These are phyloP conservation scores for Camponotus vicinus DNA, from an alignment of 1,140 invertebrate species.

Conservation along the genomic window DNA sequence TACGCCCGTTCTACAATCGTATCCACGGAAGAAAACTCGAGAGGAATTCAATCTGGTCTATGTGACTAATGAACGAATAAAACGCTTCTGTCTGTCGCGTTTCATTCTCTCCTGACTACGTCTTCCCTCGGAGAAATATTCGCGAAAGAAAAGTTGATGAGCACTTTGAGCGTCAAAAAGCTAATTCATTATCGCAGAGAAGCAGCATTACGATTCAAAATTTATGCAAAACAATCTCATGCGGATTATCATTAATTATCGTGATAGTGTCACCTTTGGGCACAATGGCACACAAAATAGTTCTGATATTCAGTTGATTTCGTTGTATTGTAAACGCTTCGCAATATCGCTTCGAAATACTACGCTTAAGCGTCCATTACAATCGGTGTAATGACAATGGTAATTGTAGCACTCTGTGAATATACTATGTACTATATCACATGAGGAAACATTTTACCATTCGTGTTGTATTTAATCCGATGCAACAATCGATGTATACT, in stretches of 20 bases:
- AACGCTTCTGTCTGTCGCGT: slow-evolving; percentile 71
- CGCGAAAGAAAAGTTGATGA: slow-evolving; percentile 30
- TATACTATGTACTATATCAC: slow-evolving; percentile 25
- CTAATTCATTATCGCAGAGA: slow-evolving; percentile 25
- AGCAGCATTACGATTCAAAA: neutral
- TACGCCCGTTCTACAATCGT: slow-evolving; percentile 35
- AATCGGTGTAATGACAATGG: slow-evolving; percentile 53
- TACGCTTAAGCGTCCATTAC: slow-evolving; percentile 43
- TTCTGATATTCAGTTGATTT: slow-evolving; percentile 19
- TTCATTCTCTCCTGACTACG: neutral
- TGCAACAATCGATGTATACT: neutral
- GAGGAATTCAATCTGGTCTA: slow-evolving; percentile 80
- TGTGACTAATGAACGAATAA: slow-evolving; percentile 83
- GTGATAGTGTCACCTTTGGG: neutral
- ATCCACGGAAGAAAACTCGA: slow-evolving; percentile 59
- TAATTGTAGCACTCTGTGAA: slow-evolving; percentile 52
- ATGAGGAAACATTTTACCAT: slow-evolving; percentile 36
- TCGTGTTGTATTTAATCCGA: slow-evolving; percentile 34
- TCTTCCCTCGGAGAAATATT: slow-evolving; percentile 27
- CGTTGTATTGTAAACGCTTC: slow-evolving; percentile 34
- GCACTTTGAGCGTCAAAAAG: neutral
- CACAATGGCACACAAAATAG: neutral
- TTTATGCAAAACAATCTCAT: neutral
- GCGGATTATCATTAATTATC: slow-evolving; percentile 35
- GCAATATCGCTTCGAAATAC: slow-evolving; percentile 44